phyloP scores from a whole-genome alignment of 1,140 invertebrate species.

The Drosophila serrata region DNA sequence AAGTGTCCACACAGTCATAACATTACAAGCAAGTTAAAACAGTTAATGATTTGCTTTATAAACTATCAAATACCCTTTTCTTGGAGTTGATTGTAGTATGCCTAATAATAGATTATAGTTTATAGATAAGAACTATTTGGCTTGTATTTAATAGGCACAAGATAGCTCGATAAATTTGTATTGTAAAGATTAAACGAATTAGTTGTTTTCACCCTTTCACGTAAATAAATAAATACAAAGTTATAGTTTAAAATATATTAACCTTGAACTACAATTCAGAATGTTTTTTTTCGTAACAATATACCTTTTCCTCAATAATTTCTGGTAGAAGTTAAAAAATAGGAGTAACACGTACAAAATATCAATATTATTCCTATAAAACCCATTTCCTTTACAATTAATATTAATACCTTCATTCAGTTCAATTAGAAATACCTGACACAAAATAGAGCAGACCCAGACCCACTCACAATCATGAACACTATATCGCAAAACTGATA shows the following conservation, averaged over 20 bases:
- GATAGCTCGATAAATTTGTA: not conserved
- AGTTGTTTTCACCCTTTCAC: no score
- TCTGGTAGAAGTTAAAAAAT: no score
- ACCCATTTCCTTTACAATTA: not conserved
- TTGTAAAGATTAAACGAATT: no score
- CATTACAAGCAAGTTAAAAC: conserved; percentile 13
- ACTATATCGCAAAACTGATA: conserved; percentile 82
- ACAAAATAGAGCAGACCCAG: conserved; percentile 7
- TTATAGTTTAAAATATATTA: no score
- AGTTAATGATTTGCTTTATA: no score
- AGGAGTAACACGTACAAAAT: no score
- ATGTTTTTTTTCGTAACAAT: no score
- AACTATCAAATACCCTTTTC: not conserved
- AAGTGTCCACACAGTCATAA: conserved; percentile 5
- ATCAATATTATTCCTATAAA: no score
- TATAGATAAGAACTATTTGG: not conserved
- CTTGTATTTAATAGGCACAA: not conserved
- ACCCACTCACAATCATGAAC: conserved; percentile 54
- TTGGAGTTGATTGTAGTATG: fast-evolving
- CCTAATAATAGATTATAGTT: not conserved
- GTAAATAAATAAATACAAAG: no score
- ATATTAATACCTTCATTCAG: not conserved
- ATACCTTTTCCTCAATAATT: no score
- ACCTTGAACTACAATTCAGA: no score
- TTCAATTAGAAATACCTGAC: not conserved